phyloP scores from a whole-genome alignment of 2,888 invertebrate genomes.

The Conomelus anceps region DNA sequence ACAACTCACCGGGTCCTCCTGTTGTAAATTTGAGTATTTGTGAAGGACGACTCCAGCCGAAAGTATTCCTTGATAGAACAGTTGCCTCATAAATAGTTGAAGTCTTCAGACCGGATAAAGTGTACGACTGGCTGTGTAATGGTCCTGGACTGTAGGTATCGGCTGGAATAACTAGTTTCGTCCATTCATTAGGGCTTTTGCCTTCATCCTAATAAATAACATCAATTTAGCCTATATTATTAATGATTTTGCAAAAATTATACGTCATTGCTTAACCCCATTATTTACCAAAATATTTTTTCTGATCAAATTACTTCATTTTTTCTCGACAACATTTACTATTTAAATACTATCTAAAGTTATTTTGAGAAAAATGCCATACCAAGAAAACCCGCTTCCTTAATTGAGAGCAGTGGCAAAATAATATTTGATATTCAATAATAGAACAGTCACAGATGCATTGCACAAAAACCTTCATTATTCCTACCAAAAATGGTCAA shows the following conservation, averaged over 20 bases:
- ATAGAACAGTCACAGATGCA: too few species aligned
- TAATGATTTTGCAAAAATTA: not conserved
- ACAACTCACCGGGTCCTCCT: conserved; percentile 58
- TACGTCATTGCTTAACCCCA: too few species aligned
- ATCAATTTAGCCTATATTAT: not conserved
- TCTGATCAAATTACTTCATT: too few species aligned
- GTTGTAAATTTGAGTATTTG: conserved; percentile 69
- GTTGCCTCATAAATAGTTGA: conserved; percentile 71
- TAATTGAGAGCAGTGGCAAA: too few species aligned
- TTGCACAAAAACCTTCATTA: too few species aligned
- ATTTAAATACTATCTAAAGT: too few species aligned
- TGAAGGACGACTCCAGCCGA: conserved; percentile 78
- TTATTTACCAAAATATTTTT: too few species aligned
- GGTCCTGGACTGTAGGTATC: conserved; percentile 55
- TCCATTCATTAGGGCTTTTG: conserved; percentile 47
- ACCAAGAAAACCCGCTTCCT: too few species aligned
- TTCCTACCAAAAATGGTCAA: too few species aligned
- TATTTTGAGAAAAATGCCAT: too few species aligned
- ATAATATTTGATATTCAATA: too few species aligned
- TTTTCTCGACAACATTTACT: too few species aligned
- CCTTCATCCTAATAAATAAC: conserved; percentile 14
- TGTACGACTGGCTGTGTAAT: conserved; percentile 68
- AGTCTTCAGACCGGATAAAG: conserved; percentile 63
- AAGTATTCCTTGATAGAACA: conserved; percentile 71
- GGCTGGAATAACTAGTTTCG: conserved; percentile 61